These are phyloP conservation scores for Pseudochirops cupreus DNA, from an alignment of 2,797 vertebrate species.

Conservation along the genomic window DNA sequence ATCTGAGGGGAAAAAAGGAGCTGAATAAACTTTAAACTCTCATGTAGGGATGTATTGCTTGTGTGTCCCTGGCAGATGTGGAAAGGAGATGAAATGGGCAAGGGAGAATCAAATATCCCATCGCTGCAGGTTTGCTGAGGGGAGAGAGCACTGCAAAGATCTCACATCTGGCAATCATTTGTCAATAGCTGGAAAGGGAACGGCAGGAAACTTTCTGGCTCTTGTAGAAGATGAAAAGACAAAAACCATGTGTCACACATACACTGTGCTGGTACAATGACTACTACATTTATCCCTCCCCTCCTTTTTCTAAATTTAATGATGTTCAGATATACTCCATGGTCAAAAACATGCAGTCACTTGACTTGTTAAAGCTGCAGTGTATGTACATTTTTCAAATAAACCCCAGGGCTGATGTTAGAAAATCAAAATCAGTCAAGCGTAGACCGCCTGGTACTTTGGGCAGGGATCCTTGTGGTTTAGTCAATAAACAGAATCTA, in stretches of 20 bases:
- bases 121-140: constrained; percentile 89
- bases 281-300: constrained; percentile 87
- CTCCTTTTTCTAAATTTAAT: constrained; percentile 81
- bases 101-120: constrained; percentile 91
- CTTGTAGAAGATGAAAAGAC: constrained; percentile 97
- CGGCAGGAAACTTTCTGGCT: constrained; percentile 98
- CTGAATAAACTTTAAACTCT: constrained; percentile 90
- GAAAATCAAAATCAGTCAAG: constrained; percentile 88
- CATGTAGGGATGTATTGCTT: constrained; percentile 89
- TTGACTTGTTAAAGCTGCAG: constrained; percentile 86
- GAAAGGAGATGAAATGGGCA: constrained; percentile 89
- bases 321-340: constrained; percentile 85
- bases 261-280: constrained; percentile 90
- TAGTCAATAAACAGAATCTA: constrained; percentile 88
- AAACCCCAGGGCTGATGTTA: constrained; percentile 86
- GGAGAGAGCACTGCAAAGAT: constrained; percentile 87
- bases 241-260: constrained; percentile 96
- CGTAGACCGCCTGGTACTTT: constrained; percentile 85
- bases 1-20: constrained; percentile 79
- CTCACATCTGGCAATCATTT: constrained; percentile 99
- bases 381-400: constrained; percentile 87
- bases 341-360: constrained; percentile 85
- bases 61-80: constrained; percentile 91
- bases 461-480: constrained; percentile 87
- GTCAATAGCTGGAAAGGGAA: constrained; percentile 96